These are phyloP conservation scores for Scaptodrosophila latifasciaeformis DNA, from an alignment of 2,888 invertebrate species.

Conservation along the genomic window DNA sequence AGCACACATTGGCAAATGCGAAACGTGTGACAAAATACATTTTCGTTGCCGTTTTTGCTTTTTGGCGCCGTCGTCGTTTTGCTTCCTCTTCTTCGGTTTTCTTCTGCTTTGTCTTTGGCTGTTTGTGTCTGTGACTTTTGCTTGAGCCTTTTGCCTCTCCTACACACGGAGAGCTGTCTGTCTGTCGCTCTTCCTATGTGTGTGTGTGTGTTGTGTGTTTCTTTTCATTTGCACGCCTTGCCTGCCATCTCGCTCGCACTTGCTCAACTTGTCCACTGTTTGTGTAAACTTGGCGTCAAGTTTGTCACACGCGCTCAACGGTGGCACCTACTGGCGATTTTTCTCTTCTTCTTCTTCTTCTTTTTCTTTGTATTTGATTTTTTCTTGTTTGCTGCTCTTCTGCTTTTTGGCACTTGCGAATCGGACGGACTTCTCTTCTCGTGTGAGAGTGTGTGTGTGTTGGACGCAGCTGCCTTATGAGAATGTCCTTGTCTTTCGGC, in stretches of 20 bases:
- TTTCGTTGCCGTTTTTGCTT: slow-evolving; percentile 64
- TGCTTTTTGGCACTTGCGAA: slow-evolving; percentile 60
- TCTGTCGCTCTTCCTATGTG: not conserved
- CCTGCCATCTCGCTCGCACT: slow-evolving; percentile 53
- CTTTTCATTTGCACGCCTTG: slow-evolving; percentile 55
- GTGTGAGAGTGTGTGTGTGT: not conserved
- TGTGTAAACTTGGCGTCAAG: slow-evolving; percentile 64
- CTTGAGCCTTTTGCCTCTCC: slow-evolving; percentile 51
- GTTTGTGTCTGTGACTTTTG: slow-evolving; percentile 39
- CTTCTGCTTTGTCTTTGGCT: slow-evolving; percentile 47
- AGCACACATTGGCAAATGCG: slow-evolving; percentile 28
- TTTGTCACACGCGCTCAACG: slow-evolving; percentile 56
- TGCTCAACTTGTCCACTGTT: slow-evolving; percentile 34
- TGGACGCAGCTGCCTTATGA: too few species aligned
- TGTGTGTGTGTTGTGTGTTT: slow-evolving; percentile 22
- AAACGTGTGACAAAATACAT: slow-evolving; percentile 64
- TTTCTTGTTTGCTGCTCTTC: slow-evolving; percentile 26
- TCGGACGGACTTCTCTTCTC: slow-evolving; percentile 2
- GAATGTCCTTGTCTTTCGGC: too few species aligned
- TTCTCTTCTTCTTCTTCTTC: slow-evolving; percentile 9
- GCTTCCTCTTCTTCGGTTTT: slow-evolving; percentile 28
- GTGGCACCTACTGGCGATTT: slow-evolving; percentile 37
- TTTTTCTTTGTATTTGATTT: slow-evolving; percentile 15
- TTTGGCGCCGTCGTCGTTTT: slow-evolving; percentile 46
- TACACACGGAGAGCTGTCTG: too few species aligned